A percentile compares a stretch with the other conserved stretches of the same genome.
phyloP scores from a whole-genome alignment of 2,797 vertebrate genomes.

The Rhinoraja longicauda region DNA sequence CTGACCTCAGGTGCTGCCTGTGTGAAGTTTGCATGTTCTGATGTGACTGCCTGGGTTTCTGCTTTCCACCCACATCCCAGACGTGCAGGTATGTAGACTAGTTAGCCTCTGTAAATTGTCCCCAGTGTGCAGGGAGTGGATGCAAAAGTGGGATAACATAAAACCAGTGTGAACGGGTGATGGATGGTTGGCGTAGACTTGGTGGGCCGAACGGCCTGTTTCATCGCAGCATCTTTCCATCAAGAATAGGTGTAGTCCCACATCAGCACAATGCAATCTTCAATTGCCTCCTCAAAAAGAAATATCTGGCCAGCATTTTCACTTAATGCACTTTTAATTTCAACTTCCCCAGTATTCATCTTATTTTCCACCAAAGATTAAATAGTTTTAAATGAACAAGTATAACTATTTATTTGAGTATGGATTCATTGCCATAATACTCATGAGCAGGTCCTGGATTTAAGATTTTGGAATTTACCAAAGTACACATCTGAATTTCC shows the following conservation, averaged over 20 bases:
- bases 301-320: not conserved
- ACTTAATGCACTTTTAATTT: not conserved
- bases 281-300: not conserved
- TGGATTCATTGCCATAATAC: not conserved
- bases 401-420: not conserved
- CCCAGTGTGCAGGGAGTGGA: too few species aligned
- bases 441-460: not conserved
- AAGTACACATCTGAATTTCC: not conserved
- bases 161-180: too few species aligned
- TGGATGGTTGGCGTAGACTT: too few species aligned
- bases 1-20: too few species aligned
- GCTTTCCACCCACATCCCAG: too few species aligned
- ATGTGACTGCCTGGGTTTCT: too few species aligned
- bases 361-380: not conserved
- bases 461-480: not conserved
- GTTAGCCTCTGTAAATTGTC: too few species aligned
- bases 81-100: too few species aligned
- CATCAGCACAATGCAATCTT: not conserved
- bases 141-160: too few species aligned
- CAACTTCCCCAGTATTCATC: not conserved
- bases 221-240: not conserved
- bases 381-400: not conserved
- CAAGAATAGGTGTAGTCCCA: not conserved
- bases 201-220: too few species aligned
- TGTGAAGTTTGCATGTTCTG: too few species aligned